Evolutionary conservation across 2,113 vertebrate genomes (phyloP).

Genomic region (Cavia porcellus): DNA sequence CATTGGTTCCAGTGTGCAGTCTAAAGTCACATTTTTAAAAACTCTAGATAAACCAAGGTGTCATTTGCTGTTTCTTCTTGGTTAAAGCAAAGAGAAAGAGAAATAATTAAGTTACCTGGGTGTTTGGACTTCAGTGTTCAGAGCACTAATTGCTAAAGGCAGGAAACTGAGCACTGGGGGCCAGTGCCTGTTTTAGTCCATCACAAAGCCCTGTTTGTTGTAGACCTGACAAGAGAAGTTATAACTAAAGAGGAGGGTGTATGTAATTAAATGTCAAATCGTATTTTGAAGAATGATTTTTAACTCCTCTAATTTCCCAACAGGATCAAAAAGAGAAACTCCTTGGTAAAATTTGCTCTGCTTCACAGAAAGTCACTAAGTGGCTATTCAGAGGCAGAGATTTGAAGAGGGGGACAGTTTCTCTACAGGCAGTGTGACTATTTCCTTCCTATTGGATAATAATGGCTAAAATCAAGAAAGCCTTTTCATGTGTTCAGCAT

Average conservation of each 20-base stretch:
- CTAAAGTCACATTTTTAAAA: slow-evolving; percentile 70
- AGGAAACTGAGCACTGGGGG: background rate
- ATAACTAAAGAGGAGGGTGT: slow-evolving; percentile 46
- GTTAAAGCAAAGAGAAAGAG: slow-evolving; percentile 60
- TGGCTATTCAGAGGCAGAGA: background rate
- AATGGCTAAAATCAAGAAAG: background rate
- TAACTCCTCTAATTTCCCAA: slow-evolving; percentile 61
- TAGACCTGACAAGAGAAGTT: slow-evolving; percentile 45
- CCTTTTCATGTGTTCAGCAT: rapidly evolving
- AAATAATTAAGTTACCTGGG: slow-evolving; percentile 74
- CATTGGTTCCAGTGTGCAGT: slow-evolving; percentile 64
- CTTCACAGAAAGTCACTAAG: background rate
- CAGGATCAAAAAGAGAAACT: slow-evolving; percentile 50
- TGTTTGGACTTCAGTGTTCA: slow-evolving; percentile 57
- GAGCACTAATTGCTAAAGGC: slow-evolving; percentile 64
- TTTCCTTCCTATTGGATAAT: background rate
- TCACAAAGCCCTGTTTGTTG: slow-evolving; percentile 35
- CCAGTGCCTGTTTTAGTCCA: slow-evolving; percentile 1
- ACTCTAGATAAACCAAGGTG: slow-evolving; percentile 50
- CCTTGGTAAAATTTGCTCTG: background rate
- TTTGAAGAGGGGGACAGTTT: background rate
- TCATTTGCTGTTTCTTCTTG: slow-evolving; percentile 65
- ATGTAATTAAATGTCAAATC: slow-evolving; percentile 76
- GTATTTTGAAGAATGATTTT: slow-evolving; percentile 68
- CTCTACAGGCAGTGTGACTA: rapidly evolving